phyloP scores from a whole-genome alignment of 2,113 vertebrate species.

The Chionodraco myersi region DNA sequence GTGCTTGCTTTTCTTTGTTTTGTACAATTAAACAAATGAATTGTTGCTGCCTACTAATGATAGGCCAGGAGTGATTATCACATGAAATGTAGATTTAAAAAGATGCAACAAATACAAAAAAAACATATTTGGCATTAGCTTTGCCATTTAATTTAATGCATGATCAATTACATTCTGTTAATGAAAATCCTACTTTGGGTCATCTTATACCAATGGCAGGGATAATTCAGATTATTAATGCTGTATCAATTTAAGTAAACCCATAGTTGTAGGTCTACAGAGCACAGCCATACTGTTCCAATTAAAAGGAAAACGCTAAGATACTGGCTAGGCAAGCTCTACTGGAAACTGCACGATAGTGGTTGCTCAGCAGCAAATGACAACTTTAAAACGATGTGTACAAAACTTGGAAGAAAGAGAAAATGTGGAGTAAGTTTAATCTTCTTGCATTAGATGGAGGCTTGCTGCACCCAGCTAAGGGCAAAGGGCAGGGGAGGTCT shows the following conservation, averaged over 20 bases:
- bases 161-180: too few relatives aligned
- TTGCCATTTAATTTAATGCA: neutral
- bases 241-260: neutral
- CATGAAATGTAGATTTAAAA: neutral
- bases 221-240: neutral
- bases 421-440: slow-evolving; percentile 22
- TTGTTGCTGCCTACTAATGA: neutral
- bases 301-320: neutral
- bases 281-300: neutral
- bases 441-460: neutral
- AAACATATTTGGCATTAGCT: neutral
- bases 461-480: slow-evolving; percentile 9
- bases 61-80: neutral
- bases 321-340: neutral
- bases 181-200: too few relatives aligned
- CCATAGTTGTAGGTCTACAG: neutral
- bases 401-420: neutral
- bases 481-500: neutral
- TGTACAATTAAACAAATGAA: neutral
- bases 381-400: neutral
- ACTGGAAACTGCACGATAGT: neutral
- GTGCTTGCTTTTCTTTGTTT: neutral
- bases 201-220: neutral
- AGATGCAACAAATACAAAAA: neutral
- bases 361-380: neutral